phyloP scores from a whole-genome alignment of 2,113 vertebrate species.

The Boleophthalmus pectinirostris region DNA sequence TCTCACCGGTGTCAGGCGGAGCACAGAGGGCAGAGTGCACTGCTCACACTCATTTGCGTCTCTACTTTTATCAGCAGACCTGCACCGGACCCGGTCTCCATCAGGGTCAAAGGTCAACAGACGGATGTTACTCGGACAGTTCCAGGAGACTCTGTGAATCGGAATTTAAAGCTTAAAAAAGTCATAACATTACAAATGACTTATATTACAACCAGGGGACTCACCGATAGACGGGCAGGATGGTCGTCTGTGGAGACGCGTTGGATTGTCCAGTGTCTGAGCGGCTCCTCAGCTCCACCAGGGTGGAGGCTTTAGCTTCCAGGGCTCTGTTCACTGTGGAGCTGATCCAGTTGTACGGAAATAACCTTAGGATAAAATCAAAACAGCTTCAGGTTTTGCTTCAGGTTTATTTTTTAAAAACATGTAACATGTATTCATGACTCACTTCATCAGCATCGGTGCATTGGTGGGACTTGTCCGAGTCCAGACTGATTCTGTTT shows the following conservation, averaged over 20 bases:
- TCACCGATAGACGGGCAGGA: constrained; percentile 9
- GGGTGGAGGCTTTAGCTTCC: neutral
- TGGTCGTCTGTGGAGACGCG: constrained; percentile 12
- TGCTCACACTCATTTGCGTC: constrained; percentile 9
- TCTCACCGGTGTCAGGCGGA: constrained; percentile 37
- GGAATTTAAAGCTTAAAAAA: neutral
- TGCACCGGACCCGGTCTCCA: constrained; percentile 38
- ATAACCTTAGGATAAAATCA: neutral
- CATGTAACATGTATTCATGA: neutral
- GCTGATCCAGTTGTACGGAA: neutral
- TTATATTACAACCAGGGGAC: neutral
- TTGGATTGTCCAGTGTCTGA: constrained; percentile 37
- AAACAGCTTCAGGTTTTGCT: neutral
- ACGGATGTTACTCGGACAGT: constrained; percentile 35
- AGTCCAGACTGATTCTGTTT: neutral
- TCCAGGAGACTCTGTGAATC: constrained; percentile 45
- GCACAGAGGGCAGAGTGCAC: constrained; percentile 19
- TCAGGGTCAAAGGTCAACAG: constrained; percentile 51
- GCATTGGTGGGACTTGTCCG: neutral
- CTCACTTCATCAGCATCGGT: neutral
- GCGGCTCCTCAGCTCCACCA: constrained; percentile 28
- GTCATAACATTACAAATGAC: too few relatives aligned
- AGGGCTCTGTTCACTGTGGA: neutral
- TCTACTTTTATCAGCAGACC: neutral
- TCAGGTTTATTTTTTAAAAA: neutral